phyloP scores from a whole-genome alignment of 2,797 vertebrate species.

The Mycteria americana region DNA sequence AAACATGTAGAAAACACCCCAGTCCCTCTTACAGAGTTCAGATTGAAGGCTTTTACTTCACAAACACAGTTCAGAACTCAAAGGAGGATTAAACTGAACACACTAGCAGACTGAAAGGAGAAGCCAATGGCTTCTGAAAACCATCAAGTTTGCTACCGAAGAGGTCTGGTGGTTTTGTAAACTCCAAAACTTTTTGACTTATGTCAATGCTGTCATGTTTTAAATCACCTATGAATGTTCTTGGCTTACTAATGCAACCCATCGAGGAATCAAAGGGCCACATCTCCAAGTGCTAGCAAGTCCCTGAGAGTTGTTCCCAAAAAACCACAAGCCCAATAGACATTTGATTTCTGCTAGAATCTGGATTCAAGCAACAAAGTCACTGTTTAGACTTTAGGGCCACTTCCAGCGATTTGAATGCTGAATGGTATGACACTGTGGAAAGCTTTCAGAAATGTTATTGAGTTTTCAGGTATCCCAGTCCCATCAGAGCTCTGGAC shows the following conservation, averaged over 20 bases:
- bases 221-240: not conserved
- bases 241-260: not conserved
- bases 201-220: not conserved
- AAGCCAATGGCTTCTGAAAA: not conserved
- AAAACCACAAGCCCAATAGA: not conserved
- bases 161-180: not conserved
- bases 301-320: not conserved
- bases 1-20: not conserved
- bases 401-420: not conserved
- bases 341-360: not conserved
- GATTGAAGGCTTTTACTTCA: slow-evolving; percentile 5
- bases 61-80: not conserved
- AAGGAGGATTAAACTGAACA: not conserved
- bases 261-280: not conserved
- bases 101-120: slow-evolving; percentile 12
- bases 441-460: not conserved
- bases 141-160: not conserved
- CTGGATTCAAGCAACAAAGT: not conserved
- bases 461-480: not conserved
- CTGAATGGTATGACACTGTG: not conserved
- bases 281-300: not conserved
- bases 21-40: slow-evolving; percentile 18
- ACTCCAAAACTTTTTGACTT: not conserved
- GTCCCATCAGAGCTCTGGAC: not conserved
- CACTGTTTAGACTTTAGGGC: not conserved